These are phyloP conservation scores for Monomorium pharaonis DNA, from an alignment of 1,140 invertebrate genomes.

Conservation along the genomic window DNA sequence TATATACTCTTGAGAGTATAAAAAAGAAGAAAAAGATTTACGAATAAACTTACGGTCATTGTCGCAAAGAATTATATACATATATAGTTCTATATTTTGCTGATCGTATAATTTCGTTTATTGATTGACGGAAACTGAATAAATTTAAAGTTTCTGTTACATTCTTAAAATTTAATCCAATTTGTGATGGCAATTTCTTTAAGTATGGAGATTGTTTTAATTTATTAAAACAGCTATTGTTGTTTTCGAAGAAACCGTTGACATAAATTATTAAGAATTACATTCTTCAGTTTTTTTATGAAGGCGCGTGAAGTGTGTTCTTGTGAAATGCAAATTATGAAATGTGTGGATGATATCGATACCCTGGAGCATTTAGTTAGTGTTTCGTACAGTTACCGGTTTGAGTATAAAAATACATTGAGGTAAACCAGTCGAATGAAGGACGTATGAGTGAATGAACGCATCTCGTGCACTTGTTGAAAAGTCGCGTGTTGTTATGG, in stretches of 20 bases:
- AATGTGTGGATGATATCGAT: neutral
- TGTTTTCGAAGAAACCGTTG: neutral
- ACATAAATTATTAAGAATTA: neutral
- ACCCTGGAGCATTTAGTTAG: neutral
- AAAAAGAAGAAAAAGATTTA: too few relatives aligned
- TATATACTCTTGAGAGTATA: neutral
- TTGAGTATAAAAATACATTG: neutral
- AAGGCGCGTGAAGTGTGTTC: neutral
- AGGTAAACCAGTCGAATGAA: conserved; percentile 1
- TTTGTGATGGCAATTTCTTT: neutral
- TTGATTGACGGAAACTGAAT: neutral
- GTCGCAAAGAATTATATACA: too few relatives aligned
- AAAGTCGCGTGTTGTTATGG: neutral
- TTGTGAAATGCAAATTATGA: neutral
- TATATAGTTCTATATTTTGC: neutral
- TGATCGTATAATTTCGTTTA: neutral
- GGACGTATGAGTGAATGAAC: neutral
- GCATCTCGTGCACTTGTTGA: neutral
- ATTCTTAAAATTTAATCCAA: neutral
- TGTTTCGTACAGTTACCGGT: neutral
- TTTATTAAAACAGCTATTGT: too few relatives aligned
- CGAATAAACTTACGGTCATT: neutral
- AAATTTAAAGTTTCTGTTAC: neutral
- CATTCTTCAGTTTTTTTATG: too few relatives aligned
- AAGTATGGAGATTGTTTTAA: neutral